phyloP scores from a whole-genome alignment of 2,113 vertebrate genomes.

The Pitta sordida region DNA sequence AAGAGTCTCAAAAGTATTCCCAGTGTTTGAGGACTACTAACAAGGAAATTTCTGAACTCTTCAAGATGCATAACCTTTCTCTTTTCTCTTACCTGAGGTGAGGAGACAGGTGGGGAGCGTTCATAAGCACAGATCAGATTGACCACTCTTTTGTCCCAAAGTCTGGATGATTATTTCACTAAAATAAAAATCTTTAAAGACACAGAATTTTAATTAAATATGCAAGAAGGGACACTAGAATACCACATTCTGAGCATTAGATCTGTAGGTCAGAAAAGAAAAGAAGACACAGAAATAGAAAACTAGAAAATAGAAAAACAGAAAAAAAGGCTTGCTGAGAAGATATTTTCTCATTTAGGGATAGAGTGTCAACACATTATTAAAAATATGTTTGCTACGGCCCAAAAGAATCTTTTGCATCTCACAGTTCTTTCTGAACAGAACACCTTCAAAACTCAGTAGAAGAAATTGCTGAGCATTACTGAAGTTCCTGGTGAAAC shows the following conservation, averaged over 20 bases:
- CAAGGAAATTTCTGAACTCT: neutral
- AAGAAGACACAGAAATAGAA: too few relatives aligned
- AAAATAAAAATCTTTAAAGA: neutral
- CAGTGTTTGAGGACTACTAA: neutral
- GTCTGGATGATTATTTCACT: neutral
- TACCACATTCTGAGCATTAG: neutral
- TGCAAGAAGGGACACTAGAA: neutral
- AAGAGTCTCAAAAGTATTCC: neutral
- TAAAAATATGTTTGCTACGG: neutral
- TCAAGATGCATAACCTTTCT: neutral
- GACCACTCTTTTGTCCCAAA: accelerated
- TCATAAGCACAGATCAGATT: neutral
- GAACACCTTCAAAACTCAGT: neutral
- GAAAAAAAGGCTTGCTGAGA: neutral
- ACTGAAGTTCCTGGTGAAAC: neutral
- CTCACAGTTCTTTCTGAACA: neutral
- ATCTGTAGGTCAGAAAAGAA: neutral
- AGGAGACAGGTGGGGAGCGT: neutral
- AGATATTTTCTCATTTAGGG: neutral
- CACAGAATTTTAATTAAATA: neutral
- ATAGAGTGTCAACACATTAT: neutral
- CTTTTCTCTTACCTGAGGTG: neutral
- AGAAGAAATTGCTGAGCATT: neutral
- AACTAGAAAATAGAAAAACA: too few relatives aligned
- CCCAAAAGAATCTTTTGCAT: neutral